Conservation (phyloP, 64 coral and sea anemone genomes). For the Pocillopora verrucosa region DNA sequence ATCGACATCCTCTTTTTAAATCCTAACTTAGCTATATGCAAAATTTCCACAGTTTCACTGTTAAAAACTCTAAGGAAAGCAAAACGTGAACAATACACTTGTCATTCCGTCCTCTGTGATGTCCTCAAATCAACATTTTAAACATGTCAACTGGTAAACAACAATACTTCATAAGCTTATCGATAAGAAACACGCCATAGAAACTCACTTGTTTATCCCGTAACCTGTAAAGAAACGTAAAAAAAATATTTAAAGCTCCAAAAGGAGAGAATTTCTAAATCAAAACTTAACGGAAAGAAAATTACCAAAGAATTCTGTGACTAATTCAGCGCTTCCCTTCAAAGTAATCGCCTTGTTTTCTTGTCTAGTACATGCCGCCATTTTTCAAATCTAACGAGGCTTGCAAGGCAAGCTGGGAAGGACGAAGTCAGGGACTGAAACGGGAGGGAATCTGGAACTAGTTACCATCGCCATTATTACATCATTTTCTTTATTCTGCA, state of each 20-base stretch:
- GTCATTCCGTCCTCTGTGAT: no score
- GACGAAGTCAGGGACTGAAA: neutral
- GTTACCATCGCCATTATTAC: no score
- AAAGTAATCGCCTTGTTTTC: slow-evolving; percentile 90
- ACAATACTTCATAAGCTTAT: neutral
- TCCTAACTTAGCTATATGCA: no score
- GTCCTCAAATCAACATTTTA: neutral
- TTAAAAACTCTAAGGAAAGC: no score
- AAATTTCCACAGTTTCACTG: no score
- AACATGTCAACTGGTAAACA: neutral
- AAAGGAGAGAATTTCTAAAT: neutral
- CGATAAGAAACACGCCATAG: neutral
- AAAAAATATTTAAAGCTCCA: slow-evolving; percentile 6
- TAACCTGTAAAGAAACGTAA: slow-evolving; percentile 44
- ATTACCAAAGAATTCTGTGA: slow-evolving; percentile 91
- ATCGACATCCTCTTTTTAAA: no score
- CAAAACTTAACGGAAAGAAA: neutral
- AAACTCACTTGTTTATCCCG: slow-evolving; percentile 95
- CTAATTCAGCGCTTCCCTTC: slow-evolving; percentile 94
- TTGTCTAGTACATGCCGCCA: slow-evolving; percentile 86
- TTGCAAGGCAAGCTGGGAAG: neutral
- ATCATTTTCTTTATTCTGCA: no score
- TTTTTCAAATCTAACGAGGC: slow-evolving; percentile 71
- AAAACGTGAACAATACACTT: no score
- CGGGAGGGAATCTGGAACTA: neutral